Evolutionary conservation across 2,888 invertebrate species (phyloP), one percentile per base, ranked within the genome.

Genomic region (Nycteola revayana): DNA sequence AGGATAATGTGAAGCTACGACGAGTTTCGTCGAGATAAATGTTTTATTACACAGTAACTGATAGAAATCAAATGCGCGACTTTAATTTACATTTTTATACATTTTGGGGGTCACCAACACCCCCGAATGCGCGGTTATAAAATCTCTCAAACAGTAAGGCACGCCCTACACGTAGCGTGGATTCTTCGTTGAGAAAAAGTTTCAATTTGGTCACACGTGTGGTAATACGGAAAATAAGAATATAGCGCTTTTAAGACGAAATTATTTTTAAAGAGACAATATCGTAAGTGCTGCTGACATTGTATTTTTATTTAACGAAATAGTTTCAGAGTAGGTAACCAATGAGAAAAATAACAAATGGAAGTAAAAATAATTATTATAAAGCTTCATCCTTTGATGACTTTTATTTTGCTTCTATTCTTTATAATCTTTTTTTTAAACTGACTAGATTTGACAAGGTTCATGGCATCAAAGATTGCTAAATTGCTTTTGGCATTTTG

Each of bases 21-120:
- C 2, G 14, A 5, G 14, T 14, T 14, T 14, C 5, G 21, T 32
- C 18, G 32, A 45, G 42, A 57, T 36, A 64, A 52, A 49, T 42
- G 49, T 54, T 63, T 59, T 58, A 55, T 57, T 57, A 36, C 22
- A 11, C 53, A 51, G 50, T 49, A 42, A 32, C 29, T 40, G 62
- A 68, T 57, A 65, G 48, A 52, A 55, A 67, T 66, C 62, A 62
- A 61, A 60, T 49, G 53, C 44, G 33, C 45, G 40, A 55, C 56
- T 64, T 61, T 66, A 62, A 66, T 66, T 68, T 54, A 68, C 60
- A 66, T 60, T 60, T 50, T 49, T 52, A 64, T 70, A 68, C 61
- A 64, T 55, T 57, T 52, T 29, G 36, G 36, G 56, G 56, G 49
- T 45, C 49, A 48, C 40, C 40, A 51, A 41, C 47, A 57, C 52